Conservation (phyloP, 2,888 invertebrate genomes). For the Agonopterix subpropinquella region DNA sequence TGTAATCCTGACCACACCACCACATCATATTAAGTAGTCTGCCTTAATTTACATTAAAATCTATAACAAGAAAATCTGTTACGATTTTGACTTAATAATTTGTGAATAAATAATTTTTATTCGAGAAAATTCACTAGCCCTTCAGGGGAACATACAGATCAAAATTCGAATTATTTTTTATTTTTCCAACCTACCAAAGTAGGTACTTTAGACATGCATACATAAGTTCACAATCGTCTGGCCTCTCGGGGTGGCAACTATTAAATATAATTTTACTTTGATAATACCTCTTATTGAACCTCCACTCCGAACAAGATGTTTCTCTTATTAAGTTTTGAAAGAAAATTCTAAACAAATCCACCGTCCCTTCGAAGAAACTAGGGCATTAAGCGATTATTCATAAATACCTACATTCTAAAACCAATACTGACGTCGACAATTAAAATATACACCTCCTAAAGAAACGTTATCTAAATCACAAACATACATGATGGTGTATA, state of each 20-base stretch:
- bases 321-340: too few species aligned
- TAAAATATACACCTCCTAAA: constrained; percentile 52
- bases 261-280: too few species aligned
- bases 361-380: constrained; percentile 6
- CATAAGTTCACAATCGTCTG: too few species aligned
- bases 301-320: too few species aligned
- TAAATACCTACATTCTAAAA: constrained; percentile 49
- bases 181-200: background rate
- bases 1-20: too few species aligned
- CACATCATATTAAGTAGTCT: constrained; percentile 17
- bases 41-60: constrained; percentile 6
- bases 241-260: too few species aligned
- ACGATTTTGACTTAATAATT: background rate
- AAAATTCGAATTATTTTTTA: constrained; percentile 5
- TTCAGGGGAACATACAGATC: constrained; percentile 5
- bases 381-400: constrained; percentile 16
- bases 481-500: constrained; percentile 42
- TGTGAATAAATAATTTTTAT: constrained; percentile 5
- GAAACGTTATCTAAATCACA: constrained; percentile 40
- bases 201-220: too few species aligned
- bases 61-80: constrained; percentile 1
- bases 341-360: background rate
- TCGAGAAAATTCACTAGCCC: constrained; percentile 12
- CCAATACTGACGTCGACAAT: constrained; percentile 58
- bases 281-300: too few species aligned